Percentiles rank a stretch among this genome's conserved stretches.
Evolutionary conservation across 2,888 invertebrate genomes (phyloP).

Genomic region (Mylabris sibirica): DNA sequence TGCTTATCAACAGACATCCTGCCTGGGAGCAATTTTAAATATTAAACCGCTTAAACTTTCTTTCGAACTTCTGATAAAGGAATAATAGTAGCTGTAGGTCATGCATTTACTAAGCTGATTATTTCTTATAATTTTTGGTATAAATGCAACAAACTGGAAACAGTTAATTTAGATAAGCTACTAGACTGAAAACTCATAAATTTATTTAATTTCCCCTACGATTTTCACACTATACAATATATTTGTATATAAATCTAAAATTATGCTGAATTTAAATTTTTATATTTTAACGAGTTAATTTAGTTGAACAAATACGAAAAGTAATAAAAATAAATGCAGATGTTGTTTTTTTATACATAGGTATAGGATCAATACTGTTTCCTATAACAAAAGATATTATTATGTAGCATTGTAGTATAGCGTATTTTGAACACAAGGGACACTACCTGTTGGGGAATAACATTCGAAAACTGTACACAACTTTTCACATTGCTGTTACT

Average conservation of each 20-base stretch:
- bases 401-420: not conserved
- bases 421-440: not conserved
- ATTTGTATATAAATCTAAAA: constrained; percentile 1
- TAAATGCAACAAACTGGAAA: constrained; percentile 32
- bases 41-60: constrained; percentile 31
- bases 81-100: constrained; percentile 28
- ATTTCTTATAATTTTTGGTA: constrained; percentile 31
- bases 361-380: constrained; percentile 3
- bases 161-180: constrained; percentile 33
- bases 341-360: not conserved
- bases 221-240: not conserved
- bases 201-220: constrained; percentile 21
- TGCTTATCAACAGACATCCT: constrained; percentile 32
- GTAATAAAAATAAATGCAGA: not conserved
- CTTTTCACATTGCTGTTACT: not conserved
- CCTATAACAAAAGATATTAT: not conserved
- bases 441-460: not conserved
- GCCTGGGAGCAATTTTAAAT: constrained; percentile 28
- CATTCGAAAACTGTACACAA: not conserved
- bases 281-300: constrained; percentile 8
- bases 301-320: not conserved
- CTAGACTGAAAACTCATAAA: constrained; percentile 25
- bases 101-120: constrained; percentile 27
- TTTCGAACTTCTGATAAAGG: constrained; percentile 31
- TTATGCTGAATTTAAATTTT: not conserved